phyloP scores from a whole-genome alignment of 2,888 invertebrate species.

The Microchrysa polita region DNA sequence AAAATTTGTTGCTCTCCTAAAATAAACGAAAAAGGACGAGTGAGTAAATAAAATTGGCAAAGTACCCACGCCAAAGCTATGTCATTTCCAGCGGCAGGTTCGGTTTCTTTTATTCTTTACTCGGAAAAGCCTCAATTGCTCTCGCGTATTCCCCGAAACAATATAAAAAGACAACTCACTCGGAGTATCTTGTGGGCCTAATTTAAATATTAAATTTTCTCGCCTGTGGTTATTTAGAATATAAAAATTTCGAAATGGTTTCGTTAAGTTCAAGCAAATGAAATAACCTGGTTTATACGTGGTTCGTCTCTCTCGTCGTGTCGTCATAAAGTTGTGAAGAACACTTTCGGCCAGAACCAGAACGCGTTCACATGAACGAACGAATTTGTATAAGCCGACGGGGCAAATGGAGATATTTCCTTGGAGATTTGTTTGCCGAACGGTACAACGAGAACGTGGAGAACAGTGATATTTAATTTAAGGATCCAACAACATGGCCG shows the following conservation, averaged over 20 bases:
- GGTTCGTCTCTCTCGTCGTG: background rate
- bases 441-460: background rate
- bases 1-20: background rate
- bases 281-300: conserved; percentile 18
- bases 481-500: background rate
- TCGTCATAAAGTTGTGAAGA: background rate
- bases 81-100: conserved; percentile 15
- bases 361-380: background rate
- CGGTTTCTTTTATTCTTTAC: no score
- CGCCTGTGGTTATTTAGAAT: conserved; percentile 38
- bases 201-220: conserved; percentile 43
- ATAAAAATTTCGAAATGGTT: background rate
- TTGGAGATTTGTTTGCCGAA: conserved; percentile 18
- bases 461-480: conserved; percentile 28
- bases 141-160: background rate
- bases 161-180: no score
- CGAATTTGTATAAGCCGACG: conserved; percentile 21
- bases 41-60: background rate
- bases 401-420: conserved; percentile 23
- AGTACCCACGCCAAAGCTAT: background rate
- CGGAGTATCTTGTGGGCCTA: background rate
- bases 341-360: background rate
- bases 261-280: background rate
- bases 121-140: conserved; percentile 18
- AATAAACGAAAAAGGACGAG: background rate